Base-by-base conservation (phyloP, 2,797 vertebrate genomes). In the Tokudaia muenninki region DNA sequence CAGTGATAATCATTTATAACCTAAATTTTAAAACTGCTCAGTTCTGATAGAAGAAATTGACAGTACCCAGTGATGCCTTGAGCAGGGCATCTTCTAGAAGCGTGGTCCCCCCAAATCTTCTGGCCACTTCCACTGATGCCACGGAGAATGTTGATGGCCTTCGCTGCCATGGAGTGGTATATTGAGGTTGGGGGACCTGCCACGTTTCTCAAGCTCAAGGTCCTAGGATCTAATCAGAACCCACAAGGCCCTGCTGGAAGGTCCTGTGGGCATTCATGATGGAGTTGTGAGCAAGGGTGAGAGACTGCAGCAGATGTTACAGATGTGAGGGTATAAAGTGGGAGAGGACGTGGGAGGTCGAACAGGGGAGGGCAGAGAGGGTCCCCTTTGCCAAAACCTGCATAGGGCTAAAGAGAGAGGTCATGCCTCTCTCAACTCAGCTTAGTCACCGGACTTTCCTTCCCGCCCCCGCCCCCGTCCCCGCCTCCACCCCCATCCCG, bases 391-490 rank as follows among this genome's bases (percentile, higher is more conserved):
- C 72, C 26, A 31, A 75, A 52, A 90, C 24, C n/a, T 14, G 0
- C 52, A 26, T 47, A 1, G 14, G 11, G 11, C 77, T 41, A 78
- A 47, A 0, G 3, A 70, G 55, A 17, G 57, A 87, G 24, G 61
- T 17, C 34, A 26, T 55, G 16, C 72, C 44, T 12, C 61, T 90
- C 55, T n/a, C 65, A 31, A 31, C 9, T 80, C 70, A 24, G 31
- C 63, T 87, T 94, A 81, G 61, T 96, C 78, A 95, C 1, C 61
- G 90, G 94, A 37, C 14, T 92, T 93, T 97, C 63, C 70, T 17
- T 44, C 50, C 67, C 2, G 6, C 8, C 17, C 67, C 34, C 34
- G 16, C 34, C 8, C 70, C 17, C 59, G 59, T 2, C 24, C 13
- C 4, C 63, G 0, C 63, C 29, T 41, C 29, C 12, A 2, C 65